Base-by-base conservation (phyloP, 2,797 vertebrate species). In the Chaetodon trifasciatus region DNA sequence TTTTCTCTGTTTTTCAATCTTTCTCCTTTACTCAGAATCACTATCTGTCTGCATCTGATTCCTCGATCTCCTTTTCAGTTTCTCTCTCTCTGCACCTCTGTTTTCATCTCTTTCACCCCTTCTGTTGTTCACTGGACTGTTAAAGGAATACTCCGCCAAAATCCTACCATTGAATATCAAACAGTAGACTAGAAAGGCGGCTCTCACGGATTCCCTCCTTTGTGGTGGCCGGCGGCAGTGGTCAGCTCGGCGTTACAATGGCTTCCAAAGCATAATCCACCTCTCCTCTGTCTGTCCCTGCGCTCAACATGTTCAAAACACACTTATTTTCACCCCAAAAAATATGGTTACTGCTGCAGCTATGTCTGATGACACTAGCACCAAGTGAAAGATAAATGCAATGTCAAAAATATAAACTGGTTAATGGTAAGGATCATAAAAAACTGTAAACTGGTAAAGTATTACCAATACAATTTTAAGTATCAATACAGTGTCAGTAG, bases 1-100 rank as follows among this genome's bases (percentile, higher is more conserved):
- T 76, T 47, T 64, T 53, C 62, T 60, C 19, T 44, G 19, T 70
- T 87, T 83, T 74, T 72, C 46, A 42, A 5, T 61, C 75, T 50
- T 61, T 81, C 72, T 39, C 15, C 37, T 78, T 79, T 39, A 53
- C 44, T 85, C 61, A 71, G 44, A 6, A 46, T 81, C 60, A 37
- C 60, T 40, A 23, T 82, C 65, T 40, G 21, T 78, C 78, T 66
- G 71, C 7, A 68, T 68, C 58, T 6, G 17, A 78, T 40, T 74
- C 7, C 1, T 70, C 47, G 6, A 3, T 53, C 40, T 64, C 61
- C n/a, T 17, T 50, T 42, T 80, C 44, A 24, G 2, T 39, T 50
- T 56, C n/a, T 78, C 60, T 61, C 49, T 24, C 15, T 62, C 9
- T 1, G 15, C 28, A 5, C 74, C 12, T 19, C 21, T 58, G 15